Evolutionary conservation across 2,888 invertebrate species (phyloP).

Genomic region (Entomobrya multifasciata): DNA sequence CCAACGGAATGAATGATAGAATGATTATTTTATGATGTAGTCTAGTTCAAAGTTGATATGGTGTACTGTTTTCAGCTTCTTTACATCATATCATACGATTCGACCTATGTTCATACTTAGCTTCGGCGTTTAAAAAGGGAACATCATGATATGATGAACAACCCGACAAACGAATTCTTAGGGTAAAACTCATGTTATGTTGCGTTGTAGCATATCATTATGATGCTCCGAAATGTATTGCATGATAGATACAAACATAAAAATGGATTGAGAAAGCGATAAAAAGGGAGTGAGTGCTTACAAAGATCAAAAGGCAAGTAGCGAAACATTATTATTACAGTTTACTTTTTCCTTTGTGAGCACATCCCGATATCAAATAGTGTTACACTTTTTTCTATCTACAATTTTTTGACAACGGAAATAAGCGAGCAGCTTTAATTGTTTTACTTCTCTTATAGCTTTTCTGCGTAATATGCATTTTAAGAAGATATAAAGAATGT

Average conservation of each 20-base stretch:
- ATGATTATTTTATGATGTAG: constrained; percentile 7
- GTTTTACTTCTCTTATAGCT: not conserved
- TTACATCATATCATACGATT: too few species aligned
- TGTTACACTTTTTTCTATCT: not conserved
- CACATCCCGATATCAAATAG: not conserved
- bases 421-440: constrained; percentile 3
- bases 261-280: constrained; percentile 39
- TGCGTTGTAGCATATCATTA: not conserved
- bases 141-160: not conserved
- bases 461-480: not conserved
- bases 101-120: too few species aligned
- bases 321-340: constrained; percentile 43
- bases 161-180: constrained; percentile 53
- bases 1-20: constrained; percentile 12
- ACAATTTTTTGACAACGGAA: constrained; percentile 20
- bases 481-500: not conserved
- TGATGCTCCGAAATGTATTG: not conserved
- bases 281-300: constrained; percentile 59
- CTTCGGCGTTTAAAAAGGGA: constrained; percentile 44
- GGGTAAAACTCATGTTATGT: constrained; percentile 35
- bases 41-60: not conserved
- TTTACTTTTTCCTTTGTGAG: constrained; percentile 25
- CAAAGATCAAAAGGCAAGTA: constrained; percentile 60
- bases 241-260: constrained; percentile 3
- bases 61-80: not conserved